These are phyloP conservation scores for Nephrotoma appendiculata DNA, from an alignment of 2,888 invertebrate species.

Conservation along the genomic window DNA sequence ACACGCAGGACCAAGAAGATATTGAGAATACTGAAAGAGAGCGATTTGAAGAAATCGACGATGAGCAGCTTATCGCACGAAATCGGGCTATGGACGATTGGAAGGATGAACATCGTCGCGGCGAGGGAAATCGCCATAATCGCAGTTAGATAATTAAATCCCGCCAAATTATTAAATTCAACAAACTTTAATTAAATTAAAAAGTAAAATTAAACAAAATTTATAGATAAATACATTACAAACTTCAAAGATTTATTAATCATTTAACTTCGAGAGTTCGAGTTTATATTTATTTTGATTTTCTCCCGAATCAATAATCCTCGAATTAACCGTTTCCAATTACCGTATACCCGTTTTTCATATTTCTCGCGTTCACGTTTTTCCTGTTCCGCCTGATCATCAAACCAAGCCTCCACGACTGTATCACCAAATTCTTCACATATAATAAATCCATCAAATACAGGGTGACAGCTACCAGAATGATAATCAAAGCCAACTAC, in stretches of 20 bases:
- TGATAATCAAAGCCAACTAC: conserved; percentile 92
- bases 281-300: conserved; percentile 65
- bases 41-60: conserved; percentile 50
- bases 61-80: conserved; percentile 49
- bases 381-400: conserved; percentile 64
- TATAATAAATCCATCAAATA: conserved; percentile 83
- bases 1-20: conserved; percentile 32
- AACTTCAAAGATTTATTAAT: not conserved
- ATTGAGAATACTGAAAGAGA: conserved; percentile 51
- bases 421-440: conserved; percentile 76
- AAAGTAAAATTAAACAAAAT: not conserved
- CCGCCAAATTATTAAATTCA: not conserved
- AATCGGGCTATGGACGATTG: conserved; percentile 69
- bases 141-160: conserved; percentile 41
- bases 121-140: conserved; percentile 75
- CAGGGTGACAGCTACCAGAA: conserved; percentile 67
- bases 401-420: conserved; percentile 80
- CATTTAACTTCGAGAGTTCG: conserved; percentile 19
- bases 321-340: conserved; percentile 76
- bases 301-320: conserved; percentile 65
- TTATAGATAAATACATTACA: not conserved
- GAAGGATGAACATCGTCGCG: conserved; percentile 73
- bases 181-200: not conserved
- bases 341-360: conserved; percentile 68
- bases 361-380: conserved; percentile 59